A percentile compares a stretch with the other conserved stretches of the same genome.
These are phyloP conservation scores for Antheraea mylitta DNA, from an alignment of 1,140 invertebrate genomes.

Conservation along the genomic window DNA sequence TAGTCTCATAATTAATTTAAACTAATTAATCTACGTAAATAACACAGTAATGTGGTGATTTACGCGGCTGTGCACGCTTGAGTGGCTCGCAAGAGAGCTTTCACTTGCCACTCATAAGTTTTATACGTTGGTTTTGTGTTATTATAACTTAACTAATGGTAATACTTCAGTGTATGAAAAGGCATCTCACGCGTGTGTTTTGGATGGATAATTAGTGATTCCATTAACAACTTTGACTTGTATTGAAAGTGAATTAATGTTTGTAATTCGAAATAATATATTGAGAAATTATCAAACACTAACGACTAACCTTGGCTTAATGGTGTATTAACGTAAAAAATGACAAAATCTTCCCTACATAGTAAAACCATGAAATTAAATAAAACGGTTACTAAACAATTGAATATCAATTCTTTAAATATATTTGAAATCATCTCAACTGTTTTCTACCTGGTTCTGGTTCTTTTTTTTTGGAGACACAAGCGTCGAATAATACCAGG, in stretches of 20 bases:
- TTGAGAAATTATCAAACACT: too few species aligned
- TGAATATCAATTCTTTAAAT: too few species aligned
- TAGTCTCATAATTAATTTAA: not conserved
- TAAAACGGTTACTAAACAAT: too few species aligned
- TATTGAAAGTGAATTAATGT: not conserved
- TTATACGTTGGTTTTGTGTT: not conserved
- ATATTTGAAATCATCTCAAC: too few species aligned
- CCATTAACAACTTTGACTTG: not conserved
- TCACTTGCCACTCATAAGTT: not conserved
- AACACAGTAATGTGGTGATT: not conserved
- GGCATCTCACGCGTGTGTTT: not conserved
- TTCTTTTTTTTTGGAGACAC: too few species aligned
- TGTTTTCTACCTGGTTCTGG: too few species aligned
- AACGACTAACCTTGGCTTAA: too few species aligned
- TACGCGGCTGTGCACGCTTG: not conserved
- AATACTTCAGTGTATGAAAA: not conserved
- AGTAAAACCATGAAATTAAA: too few species aligned
- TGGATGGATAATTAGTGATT: not conserved
- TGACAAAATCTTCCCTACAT: too few species aligned
- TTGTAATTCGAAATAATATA: not conserved
- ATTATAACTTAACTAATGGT: constrained; percentile 3
- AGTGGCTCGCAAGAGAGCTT: not conserved
- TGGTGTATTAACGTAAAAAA: too few species aligned
- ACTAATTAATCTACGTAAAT: not conserved
- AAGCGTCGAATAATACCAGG: too few species aligned